phyloP scores from a whole-genome alignment of 2,113 vertebrate species.

The Hippocampus guttulatus region DNA sequence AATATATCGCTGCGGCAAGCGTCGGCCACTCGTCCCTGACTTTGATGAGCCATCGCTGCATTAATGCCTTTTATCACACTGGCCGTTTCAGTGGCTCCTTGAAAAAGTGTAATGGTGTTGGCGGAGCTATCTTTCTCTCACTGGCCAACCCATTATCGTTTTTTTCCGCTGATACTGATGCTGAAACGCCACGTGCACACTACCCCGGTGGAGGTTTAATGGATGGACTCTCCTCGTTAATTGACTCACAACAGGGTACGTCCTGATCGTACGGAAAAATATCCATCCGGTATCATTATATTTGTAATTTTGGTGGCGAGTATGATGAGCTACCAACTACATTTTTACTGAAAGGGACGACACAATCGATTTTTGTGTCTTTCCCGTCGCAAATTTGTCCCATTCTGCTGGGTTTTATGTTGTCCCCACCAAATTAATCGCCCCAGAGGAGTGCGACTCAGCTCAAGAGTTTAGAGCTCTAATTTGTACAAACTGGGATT shows the following conservation, averaged over 20 bases:
- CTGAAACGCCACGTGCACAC: neutral
- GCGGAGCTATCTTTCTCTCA: conserved; percentile 1
- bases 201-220: neutral
- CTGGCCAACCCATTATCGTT: neutral
- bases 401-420: neutral
- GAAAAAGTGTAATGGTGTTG: conserved; percentile 1
- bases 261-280: neutral
- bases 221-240: neutral
- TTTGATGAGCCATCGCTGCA: conserved; percentile 5
- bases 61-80: conserved; percentile 3
- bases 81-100: neutral
- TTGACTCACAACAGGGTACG: neutral
- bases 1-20: neutral
- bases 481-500: conserved; percentile 1
- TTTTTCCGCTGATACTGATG: neutral
- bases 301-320: neutral
- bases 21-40: conserved; percentile 2
- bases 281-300: neutral
- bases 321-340: neutral
- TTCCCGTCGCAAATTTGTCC: neutral
- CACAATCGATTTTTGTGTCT: neutral
- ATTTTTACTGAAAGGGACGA: neutral
- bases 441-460: neutral
- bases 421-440: conserved; percentile 3
- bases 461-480: neutral